These are phyloP conservation scores for Albula glossodonta DNA, from an alignment of 2,113 vertebrate genomes.

Conservation along the genomic window DNA sequence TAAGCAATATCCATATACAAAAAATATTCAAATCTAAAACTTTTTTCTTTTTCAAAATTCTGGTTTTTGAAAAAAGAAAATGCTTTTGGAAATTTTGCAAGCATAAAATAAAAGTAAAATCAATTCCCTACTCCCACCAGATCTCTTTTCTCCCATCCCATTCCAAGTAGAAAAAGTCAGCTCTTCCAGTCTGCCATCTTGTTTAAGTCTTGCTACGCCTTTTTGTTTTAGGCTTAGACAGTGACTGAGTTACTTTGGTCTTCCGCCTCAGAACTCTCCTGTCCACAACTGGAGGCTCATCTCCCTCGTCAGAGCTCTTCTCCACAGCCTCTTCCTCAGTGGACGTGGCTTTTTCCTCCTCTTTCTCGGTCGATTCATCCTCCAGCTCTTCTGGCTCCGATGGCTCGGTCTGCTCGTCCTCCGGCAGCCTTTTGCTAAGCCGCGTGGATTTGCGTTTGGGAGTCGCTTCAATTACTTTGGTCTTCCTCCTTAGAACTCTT, in stretches of 20 bases:
- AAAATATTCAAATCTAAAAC: neutral
- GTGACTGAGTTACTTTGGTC: slow-evolving; percentile 75
- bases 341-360: slow-evolving; percentile 50
- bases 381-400: slow-evolving; percentile 66
- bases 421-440: neutral
- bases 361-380: slow-evolving; percentile 62
- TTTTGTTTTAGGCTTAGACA: slow-evolving; percentile 60
- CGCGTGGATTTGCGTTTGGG: slow-evolving; percentile 20
- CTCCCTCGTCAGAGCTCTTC: slow-evolving; percentile 79
- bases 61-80: neutral
- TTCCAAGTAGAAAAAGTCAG: neutral
- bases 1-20: neutral
- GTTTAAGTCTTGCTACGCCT: slow-evolving; percentile 69
- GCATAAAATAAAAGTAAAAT: neutral
- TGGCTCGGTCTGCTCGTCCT: slow-evolving; percentile 66
- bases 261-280: slow-evolving; percentile 75
- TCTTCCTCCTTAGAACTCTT: slow-evolving; percentile 67
- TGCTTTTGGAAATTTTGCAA: neutral
- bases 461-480: neutral
- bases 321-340: slow-evolving; percentile 65
- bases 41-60: neutral
- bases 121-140: neutral
- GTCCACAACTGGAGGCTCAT: slow-evolving; percentile 75
- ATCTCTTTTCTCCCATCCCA: neutral
- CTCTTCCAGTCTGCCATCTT: slow-evolving; percentile 34